Conservation (phyloP, 37 sponge, comb jelly and placozoan genomes). For the Ianthella basta region DNA sequence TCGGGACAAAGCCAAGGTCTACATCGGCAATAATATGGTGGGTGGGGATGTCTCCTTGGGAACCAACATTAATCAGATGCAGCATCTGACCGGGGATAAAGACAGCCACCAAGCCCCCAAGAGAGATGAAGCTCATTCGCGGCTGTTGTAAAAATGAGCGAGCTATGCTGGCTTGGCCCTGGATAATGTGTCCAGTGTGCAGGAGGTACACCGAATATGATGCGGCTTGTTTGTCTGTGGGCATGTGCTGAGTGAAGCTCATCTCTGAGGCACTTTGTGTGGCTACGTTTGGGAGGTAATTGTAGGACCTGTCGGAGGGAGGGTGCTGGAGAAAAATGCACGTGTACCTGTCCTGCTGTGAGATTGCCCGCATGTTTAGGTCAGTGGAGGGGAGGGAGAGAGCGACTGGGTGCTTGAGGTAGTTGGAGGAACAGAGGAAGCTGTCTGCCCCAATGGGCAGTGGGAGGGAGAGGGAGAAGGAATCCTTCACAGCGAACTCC, state of each 20-base stretch:
- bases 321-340: slow-evolving; percentile 25
- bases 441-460: slow-evolving; percentile 15
- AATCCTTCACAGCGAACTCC: neutral
- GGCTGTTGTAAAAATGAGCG: neutral
- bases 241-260: slow-evolving; percentile 8
- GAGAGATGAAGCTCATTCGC: slow-evolving; percentile 10
- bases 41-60: neutral
- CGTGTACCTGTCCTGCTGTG: neutral
- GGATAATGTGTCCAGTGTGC: slow-evolving; percentile 1
- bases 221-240: neutral
- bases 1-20: neutral
- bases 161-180: slow-evolving; percentile 21
- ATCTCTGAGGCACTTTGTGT: neutral
- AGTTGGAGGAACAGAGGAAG: neutral
- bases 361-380: slow-evolving; percentile 11
- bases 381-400: slow-evolving; percentile 19
- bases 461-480: slow-evolving; percentile 2
- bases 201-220: slow-evolving; percentile 13
- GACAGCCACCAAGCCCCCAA: slow-evolving; percentile 3
- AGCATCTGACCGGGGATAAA: slow-evolving; percentile 22
- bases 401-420: slow-evolving; percentile 24
- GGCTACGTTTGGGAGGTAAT: too few species aligned
- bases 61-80: slow-evolving; percentile 25
- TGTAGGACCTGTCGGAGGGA: neutral
- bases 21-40: slow-evolving; percentile 3